Base-by-base conservation (phyloP, 2,113 vertebrate species). In the Plotosus lineatus region DNA sequence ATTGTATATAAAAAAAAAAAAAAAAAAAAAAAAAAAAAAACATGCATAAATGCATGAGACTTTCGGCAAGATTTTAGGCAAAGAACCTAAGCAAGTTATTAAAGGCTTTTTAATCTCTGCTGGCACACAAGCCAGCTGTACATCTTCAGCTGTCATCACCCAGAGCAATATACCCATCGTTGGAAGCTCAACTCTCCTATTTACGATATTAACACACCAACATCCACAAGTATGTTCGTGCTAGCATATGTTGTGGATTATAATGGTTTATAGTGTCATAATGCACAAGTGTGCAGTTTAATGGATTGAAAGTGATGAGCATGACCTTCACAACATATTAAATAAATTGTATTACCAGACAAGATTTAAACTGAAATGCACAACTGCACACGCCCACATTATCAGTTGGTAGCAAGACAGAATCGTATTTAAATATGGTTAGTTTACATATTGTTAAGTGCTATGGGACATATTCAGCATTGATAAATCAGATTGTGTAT, bases 11-110 rank as follows among this genome's bases (percentile, higher is more conserved):
- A 90, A 93, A 91, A 90, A 91, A 90, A 89, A 91, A 90, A 93
- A 91, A 90, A 91, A 90, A 89, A 91, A 90, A 93, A 91, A 90
- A 91, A 90, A 89, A 91, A 90, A 93, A 91, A 90, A 91, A 90
- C 89, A 89, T 88, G 88, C 90, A 92, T 91, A 89, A 85, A 91
- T 92, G 90, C 90, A 89, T 81, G 78, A 91, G 84, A 89, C 85
- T 87, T 93, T 55, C n/a, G n/a, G n/a, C n/a, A n/a, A n/a, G n/a
- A n/a, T n/a, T n/a, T n/a, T n/a, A n/a, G n/a, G n/a, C 86, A 88
- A 91, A 90, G 88, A 88, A 87, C 82, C 86, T 68, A 77, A 86
- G 85, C 86, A 55, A 82, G 88, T 87, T 87, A 89, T 92, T 86
- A 87, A 92, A 91, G 86, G 87, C 87, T 92, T 91, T 90, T 92